These are phyloP conservation scores for Pardalotus punctatus DNA, from an alignment of 2,113 vertebrate genomes.

Conservation along the genomic window DNA sequence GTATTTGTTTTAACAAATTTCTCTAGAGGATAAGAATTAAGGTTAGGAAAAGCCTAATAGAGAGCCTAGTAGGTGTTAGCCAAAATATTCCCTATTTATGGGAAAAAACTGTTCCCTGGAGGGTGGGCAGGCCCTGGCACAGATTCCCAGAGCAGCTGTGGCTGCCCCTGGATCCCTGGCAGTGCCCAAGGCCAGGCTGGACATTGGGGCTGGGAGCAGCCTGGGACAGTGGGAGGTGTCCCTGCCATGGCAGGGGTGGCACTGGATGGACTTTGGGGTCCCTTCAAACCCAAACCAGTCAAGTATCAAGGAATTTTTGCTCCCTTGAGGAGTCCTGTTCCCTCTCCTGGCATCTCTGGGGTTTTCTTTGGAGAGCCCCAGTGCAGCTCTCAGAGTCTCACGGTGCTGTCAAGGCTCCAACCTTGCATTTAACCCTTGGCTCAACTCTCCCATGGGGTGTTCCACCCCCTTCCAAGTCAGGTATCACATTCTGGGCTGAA, in stretches of 20 bases:
- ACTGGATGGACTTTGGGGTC: not conserved
- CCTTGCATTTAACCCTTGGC: not conserved
- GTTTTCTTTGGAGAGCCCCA: not conserved
- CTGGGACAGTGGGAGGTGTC: not conserved
- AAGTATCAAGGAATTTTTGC: not conserved
- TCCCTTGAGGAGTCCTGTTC: not conserved
- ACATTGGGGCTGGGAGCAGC: not conserved
- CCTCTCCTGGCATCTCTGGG: not conserved
- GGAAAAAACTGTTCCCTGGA: not conserved
- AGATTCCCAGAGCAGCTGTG: not conserved
- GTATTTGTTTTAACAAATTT: not conserved
- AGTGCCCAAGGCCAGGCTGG: not conserved
- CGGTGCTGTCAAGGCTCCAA: not conserved
- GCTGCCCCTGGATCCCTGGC: not conserved
- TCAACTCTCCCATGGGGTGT: not conserved
- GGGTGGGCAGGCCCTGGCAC: not conserved
- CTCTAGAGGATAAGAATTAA: not conserved
- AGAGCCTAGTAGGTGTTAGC: not conserved
- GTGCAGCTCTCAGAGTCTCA: not conserved
- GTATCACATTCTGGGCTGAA: not conserved
- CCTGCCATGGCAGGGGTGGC: not conserved
- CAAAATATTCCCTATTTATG: not conserved
- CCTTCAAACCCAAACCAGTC: not conserved
- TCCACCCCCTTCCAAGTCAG: not conserved
- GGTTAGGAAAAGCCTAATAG: not conserved